A percentile compares a stretch with the other conserved stretches of the same genome.
Conservation (phyloP, 2,113 vertebrate genomes). For the Sylvia atricapilla region DNA sequence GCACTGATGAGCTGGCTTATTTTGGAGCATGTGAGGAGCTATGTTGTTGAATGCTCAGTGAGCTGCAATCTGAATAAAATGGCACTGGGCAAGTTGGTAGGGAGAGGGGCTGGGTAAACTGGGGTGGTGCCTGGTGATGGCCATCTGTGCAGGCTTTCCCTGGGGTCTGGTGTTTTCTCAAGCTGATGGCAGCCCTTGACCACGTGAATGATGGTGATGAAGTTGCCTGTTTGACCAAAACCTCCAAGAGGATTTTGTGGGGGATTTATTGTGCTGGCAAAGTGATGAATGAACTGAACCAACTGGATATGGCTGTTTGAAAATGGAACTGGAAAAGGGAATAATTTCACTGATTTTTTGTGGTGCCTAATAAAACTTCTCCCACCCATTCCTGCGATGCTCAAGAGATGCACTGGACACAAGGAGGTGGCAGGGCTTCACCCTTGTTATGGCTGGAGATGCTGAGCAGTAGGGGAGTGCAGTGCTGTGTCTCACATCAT, state of each 20-base stretch:
- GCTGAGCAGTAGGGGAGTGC: not conserved
- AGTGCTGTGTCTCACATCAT: not conserved
- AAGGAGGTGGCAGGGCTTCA: not conserved
- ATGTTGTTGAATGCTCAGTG: slow-evolving; percentile 14
- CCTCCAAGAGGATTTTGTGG: not conserved
- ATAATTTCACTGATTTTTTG: not conserved
- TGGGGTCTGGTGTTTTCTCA: not conserved
- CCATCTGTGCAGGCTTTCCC: not conserved
- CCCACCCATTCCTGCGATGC: not conserved
- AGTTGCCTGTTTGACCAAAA: not conserved
- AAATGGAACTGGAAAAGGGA: slow-evolving; percentile 7
- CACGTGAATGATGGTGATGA: not conserved
- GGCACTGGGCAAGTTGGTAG: not conserved
- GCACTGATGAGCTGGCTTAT: slow-evolving; percentile 45
- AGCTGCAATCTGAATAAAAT: slow-evolving; percentile 42
- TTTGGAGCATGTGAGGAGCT: slow-evolving; percentile 62
- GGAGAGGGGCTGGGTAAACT: slow-evolving; percentile 2
- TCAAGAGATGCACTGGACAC: not conserved
- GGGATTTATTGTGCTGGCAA: not conserved
- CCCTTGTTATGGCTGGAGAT: rapidly evolving
- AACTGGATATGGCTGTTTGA: not conserved
- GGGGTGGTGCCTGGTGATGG: not conserved
- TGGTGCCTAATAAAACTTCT: not conserved
- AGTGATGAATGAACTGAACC: not conserved
- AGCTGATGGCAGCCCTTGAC: not conserved